Percentiles rank a stretch among this genome's conserved stretches.
phyloP scores from a whole-genome alignment of 2,113 vertebrate genomes.

The Polypterus bichir region DNA sequence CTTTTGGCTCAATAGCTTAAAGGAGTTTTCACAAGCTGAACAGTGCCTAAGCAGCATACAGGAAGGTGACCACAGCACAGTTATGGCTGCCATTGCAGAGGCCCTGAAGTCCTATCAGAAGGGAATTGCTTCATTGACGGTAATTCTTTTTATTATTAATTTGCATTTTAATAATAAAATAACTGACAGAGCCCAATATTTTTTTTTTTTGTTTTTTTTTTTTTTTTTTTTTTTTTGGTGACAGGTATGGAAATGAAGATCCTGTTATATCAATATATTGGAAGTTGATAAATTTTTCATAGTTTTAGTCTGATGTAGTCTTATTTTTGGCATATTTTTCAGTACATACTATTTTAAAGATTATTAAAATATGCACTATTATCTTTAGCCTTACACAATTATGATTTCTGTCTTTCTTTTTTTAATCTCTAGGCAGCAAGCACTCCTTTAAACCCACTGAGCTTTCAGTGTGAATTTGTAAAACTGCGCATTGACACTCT shows the following conservation, averaged over 20 bases:
- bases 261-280: no score
- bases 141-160: constrained; percentile 36
- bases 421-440: constrained; percentile 72
- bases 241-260: no score
- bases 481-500: constrained; percentile 91
- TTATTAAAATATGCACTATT: no score
- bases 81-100: constrained; percentile 80
- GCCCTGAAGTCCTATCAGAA: constrained; percentile 89
- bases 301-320: no score
- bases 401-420: not conserved
- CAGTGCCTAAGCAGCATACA: constrained; percentile 73
- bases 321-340: no score
- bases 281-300: no score
- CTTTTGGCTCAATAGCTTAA: constrained; percentile 96
- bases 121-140: constrained; percentile 89
- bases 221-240: no score
- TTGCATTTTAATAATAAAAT: no score
- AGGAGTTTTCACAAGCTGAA: constrained; percentile 91
- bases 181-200: no score
- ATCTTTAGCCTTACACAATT: no score
- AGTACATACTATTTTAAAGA: no score
- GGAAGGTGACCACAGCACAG: constrained; percentile 74
- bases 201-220: no score
- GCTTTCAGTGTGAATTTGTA: constrained; percentile 95
- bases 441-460: constrained; percentile 85